Base-by-base conservation (phyloP, 2,113 vertebrate species). In the Phyllostomus discolor region DNA sequence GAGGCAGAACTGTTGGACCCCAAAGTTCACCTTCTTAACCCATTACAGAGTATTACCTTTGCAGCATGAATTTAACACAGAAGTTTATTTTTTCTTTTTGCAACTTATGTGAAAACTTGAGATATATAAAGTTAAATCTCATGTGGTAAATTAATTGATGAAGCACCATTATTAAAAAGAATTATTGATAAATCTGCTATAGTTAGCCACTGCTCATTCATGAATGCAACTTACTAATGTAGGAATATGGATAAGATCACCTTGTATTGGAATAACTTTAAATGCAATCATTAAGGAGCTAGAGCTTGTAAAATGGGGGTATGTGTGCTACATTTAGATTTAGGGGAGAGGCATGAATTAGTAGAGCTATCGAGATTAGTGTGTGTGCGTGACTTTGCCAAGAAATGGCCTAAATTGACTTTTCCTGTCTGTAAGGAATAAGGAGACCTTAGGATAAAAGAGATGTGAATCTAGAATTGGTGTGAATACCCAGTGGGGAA, bases 401-500 rank as follows among this genome's bases (percentile, higher is more conserved):
- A 79, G 85, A 95, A 96, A 76, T 79, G 67, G 82, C 50, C 33
- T 50, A 79, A 93, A 66, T 86, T 57, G 82, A 57, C 85, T 92
- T 96, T 88, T 91, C 75, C 41, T 94, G 33, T 94, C 85, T 86
- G 43, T 64, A 43, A 91, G 41, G 78, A 85, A 73, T 43, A 79
- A 96, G 62, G 81, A 94, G 85, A 88, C 43, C 33, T 85, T 57
- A 80, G 62, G 93, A 86, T 85, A 72, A 94, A 95, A 82, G 75
- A 88, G 38, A 86, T 19, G 26, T 2, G 33, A 57, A 52, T 75
- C 28, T 78, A 33, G 80, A 94, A 93, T 73, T 54, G 70, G 82
- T 78, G 70, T 78, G 76, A 90, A 66, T 70, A 48, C 57, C 57
- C 92, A 62, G 80, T 28, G 4, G 85, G 81, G n/a, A 94, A 93